Evolutionary conservation across 2,113 vertebrate species (phyloP).

Genomic region (Strix uralensis): DNA sequence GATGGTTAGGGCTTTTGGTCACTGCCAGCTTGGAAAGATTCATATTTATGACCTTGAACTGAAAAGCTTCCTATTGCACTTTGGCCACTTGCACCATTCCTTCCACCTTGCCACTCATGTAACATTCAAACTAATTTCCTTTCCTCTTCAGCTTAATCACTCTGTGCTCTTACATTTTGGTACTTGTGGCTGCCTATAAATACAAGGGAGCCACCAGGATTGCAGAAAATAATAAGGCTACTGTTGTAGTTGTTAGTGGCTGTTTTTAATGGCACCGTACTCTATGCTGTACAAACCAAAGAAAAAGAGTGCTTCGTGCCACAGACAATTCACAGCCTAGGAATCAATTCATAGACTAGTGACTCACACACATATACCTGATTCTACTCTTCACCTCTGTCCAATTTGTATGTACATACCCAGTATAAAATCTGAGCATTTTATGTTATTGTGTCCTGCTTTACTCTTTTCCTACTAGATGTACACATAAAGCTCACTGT

Average conservation of each 20-base stretch:
- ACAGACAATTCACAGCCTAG: not conserved
- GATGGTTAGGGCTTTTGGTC: not conserved
- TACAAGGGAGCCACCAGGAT: not conserved
- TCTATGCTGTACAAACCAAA: not conserved
- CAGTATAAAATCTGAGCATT: not conserved
- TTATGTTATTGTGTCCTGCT: not conserved
- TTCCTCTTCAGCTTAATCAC: not conserved
- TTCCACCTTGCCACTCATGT: not conserved
- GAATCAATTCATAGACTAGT: not conserved
- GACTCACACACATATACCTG: not conserved
- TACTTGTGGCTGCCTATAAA: not conserved
- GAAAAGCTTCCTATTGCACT: not conserved
- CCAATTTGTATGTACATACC: fast-evolving
- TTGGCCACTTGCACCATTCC: not conserved
- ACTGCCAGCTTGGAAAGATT: conserved; percentile 15
- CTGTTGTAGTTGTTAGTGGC: not conserved
- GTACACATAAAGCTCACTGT: not conserved
- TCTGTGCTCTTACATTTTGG: not conserved
- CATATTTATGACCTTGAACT: conserved; percentile 51
- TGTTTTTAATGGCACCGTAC: not conserved
- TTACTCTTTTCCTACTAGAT: not conserved
- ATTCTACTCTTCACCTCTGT: not conserved
- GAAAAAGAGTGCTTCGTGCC: not conserved
- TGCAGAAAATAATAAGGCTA: not conserved
- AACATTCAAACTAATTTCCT: not conserved